A percentile compares a stretch with the other conserved stretches of the same genome.
Conservation (phyloP, 2,888 invertebrate genomes). For the Drosophila paranaensis region DNA sequence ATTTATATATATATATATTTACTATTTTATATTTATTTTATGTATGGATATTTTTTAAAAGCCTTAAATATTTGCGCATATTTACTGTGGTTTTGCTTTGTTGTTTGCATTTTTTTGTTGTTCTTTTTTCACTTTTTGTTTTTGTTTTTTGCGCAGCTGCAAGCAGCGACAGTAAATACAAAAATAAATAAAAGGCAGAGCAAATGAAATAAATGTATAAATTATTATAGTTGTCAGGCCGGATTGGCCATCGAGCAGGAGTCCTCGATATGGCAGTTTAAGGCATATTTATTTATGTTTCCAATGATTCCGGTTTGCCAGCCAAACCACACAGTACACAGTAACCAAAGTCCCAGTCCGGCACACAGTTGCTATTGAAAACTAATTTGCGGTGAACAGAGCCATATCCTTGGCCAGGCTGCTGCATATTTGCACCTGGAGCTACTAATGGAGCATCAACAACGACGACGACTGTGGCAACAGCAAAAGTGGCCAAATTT, state of each 20-base stretch:
- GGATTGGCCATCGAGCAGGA: conserved; percentile 14
- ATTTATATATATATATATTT: too few relatives aligned
- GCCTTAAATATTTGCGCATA: conserved; percentile 24
- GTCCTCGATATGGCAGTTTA: conserved; percentile 27
- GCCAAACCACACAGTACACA: conserved; percentile 13
- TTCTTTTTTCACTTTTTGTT: neutral
- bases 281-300: conserved; percentile 58
- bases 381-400: conserved; percentile 63
- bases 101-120: conserved; percentile 26
- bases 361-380: conserved; percentile 46
- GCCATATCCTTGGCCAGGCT: conserved; percentile 12
- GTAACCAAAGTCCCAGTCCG: conserved; percentile 25
- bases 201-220: conserved; percentile 58
- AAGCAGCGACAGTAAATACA: conserved; percentile 54
- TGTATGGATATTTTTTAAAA: neutral
- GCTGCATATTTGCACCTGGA: conserved; percentile 24
- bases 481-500: conserved; percentile 24
- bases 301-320: conserved; percentile 24
- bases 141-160: conserved; percentile 57
- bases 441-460: conserved; percentile 17
- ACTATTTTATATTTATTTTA: neutral
- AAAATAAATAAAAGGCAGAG: conserved; percentile 58
- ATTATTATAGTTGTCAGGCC: conserved; percentile 32
- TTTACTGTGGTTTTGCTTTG: conserved; percentile 38
- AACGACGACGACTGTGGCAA: conserved; percentile 5